Evolutionary conservation across 2,797 vertebrate species (phyloP), one percentile per base, ranked within the genome.

Genomic region (Tokudaia muenninki): DNA sequence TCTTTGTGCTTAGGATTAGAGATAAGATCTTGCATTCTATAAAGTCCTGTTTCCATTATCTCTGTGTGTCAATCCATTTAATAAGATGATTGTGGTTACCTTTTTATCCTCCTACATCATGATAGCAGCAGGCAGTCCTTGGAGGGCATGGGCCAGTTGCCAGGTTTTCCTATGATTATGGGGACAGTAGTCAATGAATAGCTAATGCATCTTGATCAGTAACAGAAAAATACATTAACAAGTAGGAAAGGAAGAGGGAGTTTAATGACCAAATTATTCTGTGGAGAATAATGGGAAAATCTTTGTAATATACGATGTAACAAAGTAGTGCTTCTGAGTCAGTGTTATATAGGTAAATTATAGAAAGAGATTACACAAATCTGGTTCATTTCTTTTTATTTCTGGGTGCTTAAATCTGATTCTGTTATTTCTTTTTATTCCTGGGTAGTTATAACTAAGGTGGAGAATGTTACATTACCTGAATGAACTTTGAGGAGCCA

Each of bases 11-110:
- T 47, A 77, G 59, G 19, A 77, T 41, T 86, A 65, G 67, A 91
- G 81, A 75, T 83, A 96, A 59, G 90, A 17, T 87, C 47, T 80
- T 91, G n/a, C 14, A n/a, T 82, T 78, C 29, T 92, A 31, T 52
- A 81, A 86, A 92, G 74, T 91, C 83, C 11, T 52, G 34, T 93
- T 91, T 75, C 79, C 17, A 1, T 80, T 41, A 11, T 70, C 17
- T 74, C 47, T 81, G 12, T 61, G 52, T 78, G 59, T 44, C 70
- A 79, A 17, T 24, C 82, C 1, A 2, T 57, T 70, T 65, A 86
- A 74, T 55, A 82, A 24, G 17, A 7, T 8, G 67, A n/a, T 7
- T 96, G 10, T 87, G 44, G n/a, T 87, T 87, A 84, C 47, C 16
- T 87, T 84, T 81, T 29, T 84, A 47, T 7, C 29, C 52, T 77